phyloP scores from a whole-genome alignment of 2,888 invertebrate genomes.

The Harmothoe impar region DNA sequence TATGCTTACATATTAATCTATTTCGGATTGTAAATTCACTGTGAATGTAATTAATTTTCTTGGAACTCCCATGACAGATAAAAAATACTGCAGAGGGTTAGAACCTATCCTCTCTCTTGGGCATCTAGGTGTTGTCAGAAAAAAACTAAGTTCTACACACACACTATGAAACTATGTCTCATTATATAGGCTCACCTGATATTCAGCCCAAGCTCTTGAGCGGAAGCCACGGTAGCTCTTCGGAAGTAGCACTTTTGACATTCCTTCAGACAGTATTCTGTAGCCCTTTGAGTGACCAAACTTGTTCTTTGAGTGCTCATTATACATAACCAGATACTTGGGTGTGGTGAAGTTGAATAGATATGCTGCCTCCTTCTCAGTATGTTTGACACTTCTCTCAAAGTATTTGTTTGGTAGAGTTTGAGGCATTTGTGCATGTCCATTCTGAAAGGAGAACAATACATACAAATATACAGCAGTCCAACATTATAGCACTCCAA shows the following conservation, averaged over 20 bases:
- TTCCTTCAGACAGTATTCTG: conserved; percentile 73
- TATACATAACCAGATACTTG: conserved; percentile 76
- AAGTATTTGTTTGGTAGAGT: conserved; percentile 61
- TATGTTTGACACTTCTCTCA: conserved; percentile 70
- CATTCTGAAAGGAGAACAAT: conserved; percentile 37
- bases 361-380: conserved; percentile 75
- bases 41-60: too few species aligned
- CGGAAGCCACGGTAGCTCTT: conserved; percentile 74
- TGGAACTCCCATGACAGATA: too few species aligned
- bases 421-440: too few species aligned
- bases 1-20: too few species aligned
- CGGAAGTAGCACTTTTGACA: conserved; percentile 76
- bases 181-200: too few species aligned
- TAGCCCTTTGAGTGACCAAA: conserved; percentile 75
- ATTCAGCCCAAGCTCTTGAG: conserved; percentile 75
- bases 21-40: too few species aligned
- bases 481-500: too few species aligned
- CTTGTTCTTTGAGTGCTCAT: conserved; percentile 68
- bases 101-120: too few species aligned
- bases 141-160: too few species aligned
- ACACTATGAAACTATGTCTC: too few species aligned
- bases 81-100: too few species aligned
- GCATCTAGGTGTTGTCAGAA: too few species aligned
- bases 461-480: conserved; percentile 77
- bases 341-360: conserved; percentile 77